These are phyloP conservation scores for Malacoraja senta DNA, from an alignment of 2,797 vertebrate species.

Conservation along the genomic window DNA sequence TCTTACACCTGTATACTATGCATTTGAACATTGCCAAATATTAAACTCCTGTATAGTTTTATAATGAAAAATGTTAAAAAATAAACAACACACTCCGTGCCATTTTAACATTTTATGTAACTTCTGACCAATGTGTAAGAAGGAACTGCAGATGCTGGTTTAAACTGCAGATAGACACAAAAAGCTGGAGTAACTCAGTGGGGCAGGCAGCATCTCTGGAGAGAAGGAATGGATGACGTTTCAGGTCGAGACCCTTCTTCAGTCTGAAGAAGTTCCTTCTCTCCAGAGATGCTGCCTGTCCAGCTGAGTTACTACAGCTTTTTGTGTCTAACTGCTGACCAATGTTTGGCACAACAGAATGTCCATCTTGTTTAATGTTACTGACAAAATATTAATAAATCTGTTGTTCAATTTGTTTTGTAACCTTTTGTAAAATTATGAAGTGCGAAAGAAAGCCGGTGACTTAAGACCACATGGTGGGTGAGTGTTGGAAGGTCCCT, in stretches of 20 bases:
- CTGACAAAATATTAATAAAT: conserved; percentile 28
- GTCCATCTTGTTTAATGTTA: background rate
- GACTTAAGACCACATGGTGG: too few species aligned
- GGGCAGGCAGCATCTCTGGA: too few species aligned
- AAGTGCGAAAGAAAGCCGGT: too few species aligned
- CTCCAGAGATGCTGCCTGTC: too few species aligned
- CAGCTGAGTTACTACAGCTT: too few species aligned
- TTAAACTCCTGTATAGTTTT: background rate
- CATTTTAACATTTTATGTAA: background rate
- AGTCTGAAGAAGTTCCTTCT: too few species aligned
- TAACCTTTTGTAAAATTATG: background rate
- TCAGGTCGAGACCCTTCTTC: too few species aligned
- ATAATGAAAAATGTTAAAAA: background rate
- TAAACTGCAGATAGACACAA: too few species aligned
- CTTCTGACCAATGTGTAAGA: background rate
- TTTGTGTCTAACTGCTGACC: background rate
- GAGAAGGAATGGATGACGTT: too few species aligned
- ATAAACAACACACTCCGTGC: background rate
- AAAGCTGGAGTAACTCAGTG: too few species aligned
- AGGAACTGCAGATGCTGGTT: too few species aligned
- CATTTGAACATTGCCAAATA: background rate
- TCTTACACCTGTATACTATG: background rate
- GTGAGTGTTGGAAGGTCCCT: too few species aligned
- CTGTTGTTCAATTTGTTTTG: background rate
- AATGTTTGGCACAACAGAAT: background rate